These are phyloP conservation scores for Pelecanoides urinatrix DNA, from an alignment of 2,113 vertebrate species.

Conservation along the genomic window DNA sequence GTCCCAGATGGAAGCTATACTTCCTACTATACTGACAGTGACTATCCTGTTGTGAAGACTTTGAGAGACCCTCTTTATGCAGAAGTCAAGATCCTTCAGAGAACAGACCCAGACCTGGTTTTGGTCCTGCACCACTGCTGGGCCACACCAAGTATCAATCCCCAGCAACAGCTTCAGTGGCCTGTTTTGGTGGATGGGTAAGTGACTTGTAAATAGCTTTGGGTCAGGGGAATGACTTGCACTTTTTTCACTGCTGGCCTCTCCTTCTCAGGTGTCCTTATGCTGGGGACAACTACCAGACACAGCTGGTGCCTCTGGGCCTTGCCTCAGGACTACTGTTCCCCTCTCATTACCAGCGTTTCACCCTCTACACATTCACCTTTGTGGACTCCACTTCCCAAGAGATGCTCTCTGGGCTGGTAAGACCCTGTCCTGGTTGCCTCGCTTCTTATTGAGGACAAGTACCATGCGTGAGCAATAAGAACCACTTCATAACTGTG, in stretches of 20 bases:
- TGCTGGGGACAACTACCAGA: slow-evolving; percentile 64
- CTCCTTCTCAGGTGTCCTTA: slow-evolving; percentile 70
- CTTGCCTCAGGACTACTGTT: not conserved
- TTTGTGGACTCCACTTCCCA: slow-evolving; percentile 31
- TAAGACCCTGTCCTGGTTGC: not conserved
- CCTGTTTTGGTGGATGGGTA: slow-evolving; percentile 70
- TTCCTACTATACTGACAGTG: slow-evolving; percentile 59
- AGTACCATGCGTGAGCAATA: not conserved
- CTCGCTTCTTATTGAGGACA: not conserved
- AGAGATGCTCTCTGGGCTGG: slow-evolving; percentile 26
- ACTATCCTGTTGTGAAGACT: slow-evolving; percentile 61
- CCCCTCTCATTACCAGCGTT: slow-evolving; percentile 68
- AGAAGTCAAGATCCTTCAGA: slow-evolving; percentile 72
- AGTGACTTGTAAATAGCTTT: not conserved
- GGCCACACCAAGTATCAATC: slow-evolving; percentile 67
- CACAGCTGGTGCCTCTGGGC: slow-evolving; percentile 33
- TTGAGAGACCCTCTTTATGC: slow-evolving; percentile 74
- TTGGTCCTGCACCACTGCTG: slow-evolving; percentile 75
- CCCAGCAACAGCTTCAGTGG: slow-evolving; percentile 69
- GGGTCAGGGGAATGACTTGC: rapidly evolving
- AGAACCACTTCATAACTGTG: not conserved
- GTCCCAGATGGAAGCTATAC: slow-evolving; percentile 64
- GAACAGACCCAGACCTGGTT: slow-evolving; percentile 64
- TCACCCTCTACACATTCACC: slow-evolving; percentile 69
- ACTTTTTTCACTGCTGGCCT: not conserved